Evolutionary conservation across 2,113 vertebrate species (phyloP).

Genomic region (Hiodon alosoides): DNA sequence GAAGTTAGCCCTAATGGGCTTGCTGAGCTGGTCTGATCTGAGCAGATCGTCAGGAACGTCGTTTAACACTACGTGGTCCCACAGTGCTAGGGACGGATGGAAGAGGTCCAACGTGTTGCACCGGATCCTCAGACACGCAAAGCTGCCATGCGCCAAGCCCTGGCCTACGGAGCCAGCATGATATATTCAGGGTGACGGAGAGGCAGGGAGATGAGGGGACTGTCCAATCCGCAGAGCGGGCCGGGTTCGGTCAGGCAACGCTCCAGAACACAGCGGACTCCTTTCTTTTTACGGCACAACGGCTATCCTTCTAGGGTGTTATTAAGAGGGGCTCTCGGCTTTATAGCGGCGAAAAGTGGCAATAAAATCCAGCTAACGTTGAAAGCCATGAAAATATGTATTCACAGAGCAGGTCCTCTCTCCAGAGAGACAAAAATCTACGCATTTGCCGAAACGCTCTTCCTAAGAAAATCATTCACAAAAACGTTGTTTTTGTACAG

Average conservation of each 20-base stretch:
- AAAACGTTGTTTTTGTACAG: slow-evolving; percentile 21
- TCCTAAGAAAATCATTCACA: slow-evolving; percentile 20
- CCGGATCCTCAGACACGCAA: slow-evolving; percentile 17
- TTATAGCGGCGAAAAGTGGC: not conserved
- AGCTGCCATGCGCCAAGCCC: slow-evolving; percentile 20
- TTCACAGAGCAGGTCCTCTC: too few species aligned
- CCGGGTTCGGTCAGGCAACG: too few species aligned
- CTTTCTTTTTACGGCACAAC: slow-evolving; percentile 9
- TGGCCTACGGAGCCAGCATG: slow-evolving; percentile 19
- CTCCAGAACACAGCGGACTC: too few species aligned
- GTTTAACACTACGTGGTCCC: too few species aligned
- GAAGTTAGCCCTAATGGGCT: not conserved
- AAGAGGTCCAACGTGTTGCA: not conserved
- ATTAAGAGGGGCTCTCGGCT: not conserved
- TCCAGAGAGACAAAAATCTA: not conserved
- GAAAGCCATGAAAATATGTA: not conserved
- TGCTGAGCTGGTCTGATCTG: too few species aligned
- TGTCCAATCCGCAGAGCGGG: too few species aligned
- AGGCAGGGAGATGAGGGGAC: not conserved
- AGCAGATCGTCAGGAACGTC: too few species aligned
- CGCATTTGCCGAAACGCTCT: slow-evolving; percentile 22
- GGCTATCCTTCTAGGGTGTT: not conserved
- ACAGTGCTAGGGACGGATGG: too few species aligned
- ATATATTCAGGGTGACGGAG: slow-evolving; percentile 19
- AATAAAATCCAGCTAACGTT: not conserved